phyloP scores from a whole-genome alignment of 2,797 vertebrate species.

The Tauraco hartlaubi region DNA sequence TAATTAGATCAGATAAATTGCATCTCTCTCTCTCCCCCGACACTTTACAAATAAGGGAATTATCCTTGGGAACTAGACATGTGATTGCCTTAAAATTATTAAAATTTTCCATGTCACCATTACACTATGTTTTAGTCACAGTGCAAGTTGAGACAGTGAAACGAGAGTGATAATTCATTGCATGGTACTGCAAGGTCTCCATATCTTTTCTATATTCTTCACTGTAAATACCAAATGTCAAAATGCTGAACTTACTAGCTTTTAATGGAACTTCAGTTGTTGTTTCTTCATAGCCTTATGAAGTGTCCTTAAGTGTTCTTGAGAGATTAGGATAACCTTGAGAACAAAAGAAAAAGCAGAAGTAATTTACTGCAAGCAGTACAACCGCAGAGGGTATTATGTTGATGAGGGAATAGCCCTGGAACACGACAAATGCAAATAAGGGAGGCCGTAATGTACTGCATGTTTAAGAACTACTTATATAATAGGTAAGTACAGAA shows the following conservation, averaged over 20 bases:
- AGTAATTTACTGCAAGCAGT: constrained; percentile 34
- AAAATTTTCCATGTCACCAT: background rate
- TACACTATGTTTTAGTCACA: background rate
- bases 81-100: background rate
- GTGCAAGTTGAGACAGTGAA: background rate
- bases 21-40: background rate
- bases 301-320: background rate
- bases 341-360: constrained; percentile 55
- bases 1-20: background rate
- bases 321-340: constrained; percentile 39
- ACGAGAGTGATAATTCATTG: background rate
- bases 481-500: constrained; percentile 7
- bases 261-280: background rate
- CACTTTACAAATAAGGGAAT: background rate
- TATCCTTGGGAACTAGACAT: background rate
- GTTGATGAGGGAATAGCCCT: constrained; percentile 59
- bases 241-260: background rate
- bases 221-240: background rate
- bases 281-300: background rate
- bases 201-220: background rate
- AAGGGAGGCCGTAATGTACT: background rate
- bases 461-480: constrained; percentile 44
- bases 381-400: background rate
- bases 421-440: constrained; percentile 39
- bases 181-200: background rate